Evolutionary conservation across 2,888 invertebrate species (phyloP).

Genomic region (Pyrochroa serraticornis): DNA sequence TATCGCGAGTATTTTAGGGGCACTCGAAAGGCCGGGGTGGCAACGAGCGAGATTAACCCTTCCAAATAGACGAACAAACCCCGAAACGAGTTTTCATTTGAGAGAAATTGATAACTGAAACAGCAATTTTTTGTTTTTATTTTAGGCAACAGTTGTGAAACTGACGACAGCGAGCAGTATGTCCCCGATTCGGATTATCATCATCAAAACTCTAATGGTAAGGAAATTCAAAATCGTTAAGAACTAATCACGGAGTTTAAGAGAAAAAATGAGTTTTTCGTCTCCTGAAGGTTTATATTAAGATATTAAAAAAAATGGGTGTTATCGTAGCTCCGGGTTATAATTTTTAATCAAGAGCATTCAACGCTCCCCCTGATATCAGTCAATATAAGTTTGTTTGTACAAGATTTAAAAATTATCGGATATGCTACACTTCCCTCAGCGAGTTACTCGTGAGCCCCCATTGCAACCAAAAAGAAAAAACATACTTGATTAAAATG

Average conservation of each 20-base stretch:
- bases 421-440: constrained; percentile 25
- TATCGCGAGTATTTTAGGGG: constrained; percentile 12
- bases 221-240: constrained; percentile 16
- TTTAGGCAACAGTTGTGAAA: constrained; percentile 62
- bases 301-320: constrained; percentile 24
- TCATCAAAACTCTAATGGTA: constrained; percentile 38
- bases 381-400: constrained; percentile 48
- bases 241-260: neutral
- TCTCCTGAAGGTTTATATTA: neutral
- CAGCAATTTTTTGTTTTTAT: neutral
- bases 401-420: constrained; percentile 50
- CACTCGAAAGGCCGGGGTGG: no score
- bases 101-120: neutral
- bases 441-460: neutral
- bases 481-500: neutral
- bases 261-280: neutral
- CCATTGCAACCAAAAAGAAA: neutral
- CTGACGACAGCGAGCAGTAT: constrained; percentile 62
- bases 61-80: neutral
- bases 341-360: constrained; percentile 47
- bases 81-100: neutral
- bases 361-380: constrained; percentile 32
- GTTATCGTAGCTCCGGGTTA: constrained; percentile 36
- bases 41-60: neutral
- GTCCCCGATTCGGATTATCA: constrained; percentile 58